These are phyloP conservation scores for Pterocles burchelli DNA, from an alignment of 2,113 vertebrate species.

Conservation along the genomic window DNA sequence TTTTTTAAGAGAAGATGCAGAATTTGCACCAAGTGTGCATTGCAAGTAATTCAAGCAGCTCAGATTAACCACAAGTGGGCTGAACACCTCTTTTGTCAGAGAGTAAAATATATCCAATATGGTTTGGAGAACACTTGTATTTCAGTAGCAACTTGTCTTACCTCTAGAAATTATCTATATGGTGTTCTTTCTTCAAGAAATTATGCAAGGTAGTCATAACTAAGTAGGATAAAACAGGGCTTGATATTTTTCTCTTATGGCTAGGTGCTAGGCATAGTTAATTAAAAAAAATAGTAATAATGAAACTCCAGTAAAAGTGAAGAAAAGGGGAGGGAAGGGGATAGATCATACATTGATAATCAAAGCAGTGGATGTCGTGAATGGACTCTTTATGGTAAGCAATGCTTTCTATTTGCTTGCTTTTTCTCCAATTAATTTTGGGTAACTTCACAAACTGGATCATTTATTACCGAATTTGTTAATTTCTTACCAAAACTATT, in stretches of 20 bases:
- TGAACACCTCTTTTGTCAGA: neutral
- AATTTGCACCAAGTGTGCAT: neutral
- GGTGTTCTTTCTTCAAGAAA: neutral
- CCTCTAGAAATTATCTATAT: neutral
- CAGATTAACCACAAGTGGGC: neutral
- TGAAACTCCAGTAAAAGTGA: neutral
- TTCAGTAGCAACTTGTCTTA: neutral
- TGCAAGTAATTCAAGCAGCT: neutral
- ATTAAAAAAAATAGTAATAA: neutral
- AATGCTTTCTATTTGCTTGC: neutral
- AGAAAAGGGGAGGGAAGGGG: neutral
- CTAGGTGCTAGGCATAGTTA: neutral
- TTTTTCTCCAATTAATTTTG: neutral
- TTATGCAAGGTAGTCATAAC: neutral
- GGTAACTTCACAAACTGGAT: neutral
- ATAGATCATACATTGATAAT: neutral
- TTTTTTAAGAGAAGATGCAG: neutral
- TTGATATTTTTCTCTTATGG: neutral
- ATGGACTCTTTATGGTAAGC: neutral
- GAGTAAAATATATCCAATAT: neutral
- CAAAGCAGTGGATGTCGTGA: neutral
- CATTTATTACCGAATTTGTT: neutral
- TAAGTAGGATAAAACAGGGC: neutral
- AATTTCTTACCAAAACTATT: neutral
- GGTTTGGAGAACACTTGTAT: neutral